Base-by-base conservation (phyloP, 2,888 invertebrate species). In the Zonitis immaculata region DNA sequence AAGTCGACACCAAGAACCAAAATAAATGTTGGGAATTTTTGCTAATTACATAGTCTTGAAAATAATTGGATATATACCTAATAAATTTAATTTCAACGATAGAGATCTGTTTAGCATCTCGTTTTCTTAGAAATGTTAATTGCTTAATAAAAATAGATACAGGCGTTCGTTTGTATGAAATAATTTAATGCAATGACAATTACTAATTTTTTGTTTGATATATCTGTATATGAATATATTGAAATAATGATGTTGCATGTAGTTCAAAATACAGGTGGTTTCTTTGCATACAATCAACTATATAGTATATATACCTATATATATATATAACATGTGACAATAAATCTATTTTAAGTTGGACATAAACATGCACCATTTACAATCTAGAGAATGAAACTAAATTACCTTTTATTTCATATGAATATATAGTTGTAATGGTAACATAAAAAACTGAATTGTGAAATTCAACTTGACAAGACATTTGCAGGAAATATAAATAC, bases 41-140 rank as follows among this genome's bases (percentile, higher is more conserved):
- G 32, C 32, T 32, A 32, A 32, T 44, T 44, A 44, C 12, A 14
- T 6, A 16, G 25, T 26, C 11, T 44, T 44, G 16, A n/a, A 44
- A 44, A 44, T 44, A 44, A 44, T 44, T 44, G 27, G 44, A 9
- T 18, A 44, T 44, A 25, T 44, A 44, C n/a, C n/a, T n/a, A n/a
- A 44, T 44, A 44, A 44, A 44, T 44, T 44, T 25, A 44, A 44
- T 44, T 44, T 44, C 25, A 44, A 44, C 16, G 44, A 44, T 44
- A 44, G 14, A 27, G 26, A 44, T 18, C 44, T 44, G 9, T 14
- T 32, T n/a, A 32, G 8, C 12, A 16, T 44, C 27, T 12, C 8
- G 44, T 11, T 25, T 22, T 22, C 44, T 44, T 22, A 16, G 44
- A 26, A 44, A 44, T 14, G 26, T 14, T 25, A 44, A 44, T 44